These are phyloP conservation scores for Diaperis boleti DNA, from an alignment of 2,888 invertebrate genomes.

Conservation along the genomic window DNA sequence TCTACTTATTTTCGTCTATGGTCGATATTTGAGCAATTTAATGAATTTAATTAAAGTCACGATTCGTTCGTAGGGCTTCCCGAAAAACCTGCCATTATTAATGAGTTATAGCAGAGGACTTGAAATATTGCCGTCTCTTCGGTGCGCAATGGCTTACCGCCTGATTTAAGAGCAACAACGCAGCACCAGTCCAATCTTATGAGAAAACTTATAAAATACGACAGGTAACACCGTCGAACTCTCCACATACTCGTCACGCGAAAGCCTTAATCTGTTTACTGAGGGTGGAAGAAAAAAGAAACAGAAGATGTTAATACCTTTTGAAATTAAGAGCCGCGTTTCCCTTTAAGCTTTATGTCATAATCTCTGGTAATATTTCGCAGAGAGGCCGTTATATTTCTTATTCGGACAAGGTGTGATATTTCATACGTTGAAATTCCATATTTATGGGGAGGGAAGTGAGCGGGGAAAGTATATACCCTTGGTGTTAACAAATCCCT, in stretches of 20 bases:
- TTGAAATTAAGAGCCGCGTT: slow-evolving; percentile 32
- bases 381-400: slow-evolving; percentile 45
- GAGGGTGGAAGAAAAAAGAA: slow-evolving; percentile 17
- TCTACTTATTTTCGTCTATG: no score
- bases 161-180: slow-evolving; percentile 52
- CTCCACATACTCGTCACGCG: slow-evolving; percentile 13
- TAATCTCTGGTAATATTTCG: slow-evolving; percentile 38
- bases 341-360: slow-evolving; percentile 35
- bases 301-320: slow-evolving; percentile 32
- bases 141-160: slow-evolving; percentile 42
- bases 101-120: slow-evolving; percentile 45
- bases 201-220: slow-evolving; percentile 57
- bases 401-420: slow-evolving; percentile 58
- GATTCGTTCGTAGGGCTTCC: slow-evolving; percentile 7
- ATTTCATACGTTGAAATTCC: slow-evolving; percentile 60
- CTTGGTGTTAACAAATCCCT: slow-evolving; percentile 58
- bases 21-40: slow-evolving; percentile 25
- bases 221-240: slow-evolving; percentile 35
- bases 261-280: background rate
- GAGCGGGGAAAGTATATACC: slow-evolving; percentile 31
- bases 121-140: slow-evolving; percentile 45
- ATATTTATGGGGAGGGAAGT: slow-evolving; percentile 55
- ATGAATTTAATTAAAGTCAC: slow-evolving; percentile 39
- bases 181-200: slow-evolving; percentile 54
- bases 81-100: slow-evolving; percentile 47